phyloP scores from a whole-genome alignment of 1,140 invertebrate species.

The Paracyclopina nana region DNA sequence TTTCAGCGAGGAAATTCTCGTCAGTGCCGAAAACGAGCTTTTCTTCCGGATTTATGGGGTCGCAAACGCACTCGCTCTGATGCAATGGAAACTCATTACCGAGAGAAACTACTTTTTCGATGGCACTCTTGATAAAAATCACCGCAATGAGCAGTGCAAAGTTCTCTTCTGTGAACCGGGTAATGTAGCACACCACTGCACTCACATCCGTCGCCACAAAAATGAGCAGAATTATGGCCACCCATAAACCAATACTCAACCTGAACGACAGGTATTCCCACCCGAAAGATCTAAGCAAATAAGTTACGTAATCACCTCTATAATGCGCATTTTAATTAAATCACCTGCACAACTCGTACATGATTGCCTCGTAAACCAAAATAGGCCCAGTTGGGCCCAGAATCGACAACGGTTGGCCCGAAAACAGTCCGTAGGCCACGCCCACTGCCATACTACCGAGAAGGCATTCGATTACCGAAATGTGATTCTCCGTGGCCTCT shows the following conservation, averaged over 20 bases:
- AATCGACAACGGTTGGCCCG: conserved; percentile 31
- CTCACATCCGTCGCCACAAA: conserved; percentile 26
- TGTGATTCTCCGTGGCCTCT: conserved; percentile 23
- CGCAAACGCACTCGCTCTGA: neutral
- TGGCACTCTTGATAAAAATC: conserved; percentile 27
- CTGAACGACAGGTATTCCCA: conserved; percentile 26
- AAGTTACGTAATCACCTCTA: conserved; percentile 4
- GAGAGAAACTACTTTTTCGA: conserved; percentile 5
- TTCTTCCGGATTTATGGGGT: too few relatives aligned
- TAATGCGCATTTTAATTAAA: conserved; percentile 6
- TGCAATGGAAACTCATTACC: neutral
- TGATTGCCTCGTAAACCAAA: conserved; percentile 28
- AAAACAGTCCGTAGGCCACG: conserved; percentile 27
- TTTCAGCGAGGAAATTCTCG: too few relatives aligned
- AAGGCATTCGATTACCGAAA: conserved; percentile 28
- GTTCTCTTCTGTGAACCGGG: conserved; percentile 30
- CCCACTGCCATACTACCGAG: conserved; percentile 25
- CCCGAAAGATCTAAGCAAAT: conserved; percentile 20
- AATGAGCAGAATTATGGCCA: conserved; percentile 25
- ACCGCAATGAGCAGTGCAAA: conserved; percentile 28
- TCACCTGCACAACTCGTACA: conserved; percentile 26
- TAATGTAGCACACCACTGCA: conserved; percentile 25
- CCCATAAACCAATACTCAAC: conserved; percentile 30
- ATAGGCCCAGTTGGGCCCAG: conserved; percentile 30
- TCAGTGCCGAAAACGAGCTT: too few relatives aligned